Base-by-base conservation (phyloP, 2,888 invertebrate species). In the Sphaerophoria rueppellii region DNA sequence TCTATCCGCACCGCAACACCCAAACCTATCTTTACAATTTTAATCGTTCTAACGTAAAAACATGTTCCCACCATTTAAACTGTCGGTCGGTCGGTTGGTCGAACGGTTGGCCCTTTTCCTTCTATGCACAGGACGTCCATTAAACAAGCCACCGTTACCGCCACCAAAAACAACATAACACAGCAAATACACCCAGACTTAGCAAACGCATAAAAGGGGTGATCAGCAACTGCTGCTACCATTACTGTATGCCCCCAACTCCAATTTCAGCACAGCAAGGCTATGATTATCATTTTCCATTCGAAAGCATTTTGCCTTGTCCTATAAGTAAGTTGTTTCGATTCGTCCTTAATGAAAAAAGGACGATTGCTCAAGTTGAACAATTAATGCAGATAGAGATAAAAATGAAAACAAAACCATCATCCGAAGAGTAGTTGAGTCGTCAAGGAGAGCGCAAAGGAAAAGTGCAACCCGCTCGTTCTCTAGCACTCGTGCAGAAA, bases 241-340 rank as follows among this genome's bases (percentile, higher is more conserved):
- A 72, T 35, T 57, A 9, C 40, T 14, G 14, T 6, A n/a, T 2
- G 7, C 50, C 50, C 3, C 12, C 9, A 12, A 6, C 3, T 9
- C 35, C 9, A 54, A 35, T 12, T 35, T 61, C 61, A 37, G 48
- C 72, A 71, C 60, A 63, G 54, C 54, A 50, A 24, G 60, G 82
- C 74, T 48, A 82, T 78, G 69, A 86, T 82, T 82, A 86, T 82
- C 82, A 78, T 86, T 86, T 86, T 86, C 82, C 78, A 73, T 82
- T 77, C 70, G 69, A 48, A 70, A 71, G 72, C 50, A 50, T 58
- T 82, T 77, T 48, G 63, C 57, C 46, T 16, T 9, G 7, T 11
- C 11, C n/a, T 37, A 63, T 48, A 61, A 83, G 82, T 71, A 67
- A 82, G 65, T 76, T 72, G 77, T 74, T 73, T 74, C 73, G 85